phyloP scores from a whole-genome alignment of 1,140 invertebrate species.

The Dysdera silvatica region DNA sequence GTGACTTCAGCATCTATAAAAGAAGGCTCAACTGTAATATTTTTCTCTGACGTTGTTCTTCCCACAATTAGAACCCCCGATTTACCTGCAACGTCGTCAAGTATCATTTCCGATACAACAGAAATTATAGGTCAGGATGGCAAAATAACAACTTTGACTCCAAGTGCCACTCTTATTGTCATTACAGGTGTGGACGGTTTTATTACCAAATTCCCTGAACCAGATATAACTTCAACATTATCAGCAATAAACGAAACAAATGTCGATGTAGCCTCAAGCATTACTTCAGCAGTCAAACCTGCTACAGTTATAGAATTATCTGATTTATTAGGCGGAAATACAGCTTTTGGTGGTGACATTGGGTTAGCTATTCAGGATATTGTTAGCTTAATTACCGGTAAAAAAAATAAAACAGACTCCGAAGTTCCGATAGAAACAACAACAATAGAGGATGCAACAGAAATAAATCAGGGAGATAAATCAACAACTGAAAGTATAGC shows the following conservation, averaged over 20 bases:
- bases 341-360: slow-evolving; percentile 31
- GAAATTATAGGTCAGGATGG: slow-evolving; percentile 30
- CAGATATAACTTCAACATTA: neutral
- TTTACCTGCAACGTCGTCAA: slow-evolving; percentile 23
- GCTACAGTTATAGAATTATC: slow-evolving; percentile 36
- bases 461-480: neutral
- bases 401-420: slow-evolving; percentile 19
- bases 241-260: slow-evolving; percentile 10
- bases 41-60: neutral
- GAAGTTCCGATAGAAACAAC: neutral
- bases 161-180: slow-evolving; percentile 22
- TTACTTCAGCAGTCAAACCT: slow-evolving; percentile 29
- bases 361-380: slow-evolving; percentile 37
- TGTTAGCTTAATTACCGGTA: slow-evolving; percentile 26
- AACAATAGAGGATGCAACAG: neutral
- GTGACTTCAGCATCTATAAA: neutral
- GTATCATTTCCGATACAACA: slow-evolving; percentile 25
- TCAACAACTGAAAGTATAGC: neutral
- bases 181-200: slow-evolving; percentile 31
- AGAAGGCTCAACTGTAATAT: neutral
- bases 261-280: neutral
- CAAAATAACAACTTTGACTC: slow-evolving; percentile 17
- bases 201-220: slow-evolving; percentile 23
- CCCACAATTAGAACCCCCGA: too few relatives aligned
- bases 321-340: slow-evolving; percentile 34